Evolutionary conservation across 2,113 vertebrate genomes (phyloP).

Genomic region (Toxostoma redivivum): DNA sequence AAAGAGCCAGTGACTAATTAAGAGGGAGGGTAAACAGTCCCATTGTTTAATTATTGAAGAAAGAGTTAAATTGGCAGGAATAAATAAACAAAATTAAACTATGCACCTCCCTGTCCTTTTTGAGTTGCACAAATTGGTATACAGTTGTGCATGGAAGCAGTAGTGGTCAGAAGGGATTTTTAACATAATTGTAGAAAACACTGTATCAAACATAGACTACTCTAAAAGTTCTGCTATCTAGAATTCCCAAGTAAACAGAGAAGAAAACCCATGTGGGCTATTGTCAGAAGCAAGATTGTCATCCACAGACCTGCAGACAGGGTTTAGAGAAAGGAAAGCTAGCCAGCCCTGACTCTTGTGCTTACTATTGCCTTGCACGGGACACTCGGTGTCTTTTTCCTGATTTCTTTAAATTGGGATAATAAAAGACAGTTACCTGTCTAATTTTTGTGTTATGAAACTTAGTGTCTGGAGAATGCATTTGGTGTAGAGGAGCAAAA

Average conservation of each 20-base stretch:
- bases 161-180: neutral
- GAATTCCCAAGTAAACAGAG: neutral
- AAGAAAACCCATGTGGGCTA: neutral
- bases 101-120: neutral
- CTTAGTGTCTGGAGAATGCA: neutral
- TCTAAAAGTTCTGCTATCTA: neutral
- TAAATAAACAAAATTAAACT: constrained; percentile 57
- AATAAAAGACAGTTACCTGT: neutral
- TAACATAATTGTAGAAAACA: neutral
- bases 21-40: neutral
- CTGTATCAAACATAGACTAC: neutral
- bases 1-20: constrained; percentile 23
- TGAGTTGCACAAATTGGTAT: neutral
- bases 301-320: neutral
- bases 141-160: neutral
- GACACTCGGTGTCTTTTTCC: neutral
- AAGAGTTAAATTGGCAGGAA: constrained; percentile 51
- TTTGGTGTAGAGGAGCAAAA: neutral
- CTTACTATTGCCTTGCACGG: neutral
- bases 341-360: neutral
- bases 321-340: neutral
- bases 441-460: neutral
- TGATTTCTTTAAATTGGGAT: neutral
- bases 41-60: constrained; percentile 43
- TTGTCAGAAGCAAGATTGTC: neutral